Evolutionary conservation across 2,113 vertebrate genomes (phyloP), one percentile per base, ranked within the genome.

Genomic region (Catharus fuscescens): DNA sequence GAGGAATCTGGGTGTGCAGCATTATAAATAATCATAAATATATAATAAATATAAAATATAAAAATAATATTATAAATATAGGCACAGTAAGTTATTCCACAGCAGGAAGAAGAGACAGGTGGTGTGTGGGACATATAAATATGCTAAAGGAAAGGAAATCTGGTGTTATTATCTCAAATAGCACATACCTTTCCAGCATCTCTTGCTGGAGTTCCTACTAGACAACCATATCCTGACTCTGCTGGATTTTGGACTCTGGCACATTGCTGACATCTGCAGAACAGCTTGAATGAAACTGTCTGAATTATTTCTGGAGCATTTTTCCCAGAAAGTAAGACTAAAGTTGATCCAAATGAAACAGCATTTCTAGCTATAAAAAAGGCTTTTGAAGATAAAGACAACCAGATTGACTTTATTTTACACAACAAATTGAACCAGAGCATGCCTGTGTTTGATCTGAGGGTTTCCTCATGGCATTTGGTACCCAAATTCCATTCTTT

Each of bases 231-330:
- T 77, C 91, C 84, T 80, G 64, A 65, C 38, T 90, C 18, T 85
- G 91, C 64, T 92, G 66, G 47, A 86, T 82, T 95, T 91, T 95
- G 78, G 88, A 94, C 48, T 91, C 71, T 1, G 2, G 44, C 62
- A 81, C 45, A 38, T 48, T 48, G n/a, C 59, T 94, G 82, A 93
- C 94, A 96, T 94, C 82, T 93, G 92, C 59, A 65, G 71, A 95
- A 93, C 83, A 94, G 87, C 82, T 95, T 94, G 84, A 94, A 62
- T 13, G 26, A n/a, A 86, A 36, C 34, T 69, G 64, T 44, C 53
- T 73, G 59, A 93, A 90, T 69, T 77, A 74, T 80, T 96, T 96
- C 90, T 88, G 88, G 82, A 93, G 80, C 28, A 69, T 45, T 82
- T 95, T 90, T 82, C 64, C 64, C 90, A 87, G 81, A 93, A 96